A percentile compares a stretch with the other conserved stretches of the same genome.
phyloP scores from a whole-genome alignment of 2,113 vertebrate genomes.

The Sinocyclocheilus rhinocerous region DNA sequence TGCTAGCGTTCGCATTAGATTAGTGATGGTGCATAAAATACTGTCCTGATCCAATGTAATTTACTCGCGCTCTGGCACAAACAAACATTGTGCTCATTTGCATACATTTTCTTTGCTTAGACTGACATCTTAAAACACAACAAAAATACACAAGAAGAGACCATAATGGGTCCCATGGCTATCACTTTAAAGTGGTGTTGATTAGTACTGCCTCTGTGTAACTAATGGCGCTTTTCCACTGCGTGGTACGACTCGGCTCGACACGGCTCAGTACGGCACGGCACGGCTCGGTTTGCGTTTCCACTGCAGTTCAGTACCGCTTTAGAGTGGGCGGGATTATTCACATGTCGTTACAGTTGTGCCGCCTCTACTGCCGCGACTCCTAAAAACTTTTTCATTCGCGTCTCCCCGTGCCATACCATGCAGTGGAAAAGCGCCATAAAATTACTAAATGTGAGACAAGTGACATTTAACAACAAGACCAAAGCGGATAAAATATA shows the following conservation, averaged over 20 bases:
- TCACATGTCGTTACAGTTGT: too few relatives aligned
- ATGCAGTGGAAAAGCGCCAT: too few relatives aligned
- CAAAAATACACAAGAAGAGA: constrained; percentile 27
- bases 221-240: too few relatives aligned
- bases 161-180: not conserved
- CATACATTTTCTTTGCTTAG: constrained; percentile 15
- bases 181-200: constrained; percentile 21
- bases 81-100: constrained; percentile 7
- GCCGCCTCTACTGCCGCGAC: too few relatives aligned
- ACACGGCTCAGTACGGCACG: too few relatives aligned
- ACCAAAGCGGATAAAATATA: not conserved
- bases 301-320: too few relatives aligned
- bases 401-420: too few relatives aligned
- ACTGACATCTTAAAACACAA: constrained; percentile 2
- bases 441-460: not conserved
- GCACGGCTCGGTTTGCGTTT: too few relatives aligned
- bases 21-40: constrained; percentile 23
- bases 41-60: not conserved
- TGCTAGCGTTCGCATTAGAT: constrained; percentile 23
- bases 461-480: not conserved
- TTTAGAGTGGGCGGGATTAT: too few relatives aligned
- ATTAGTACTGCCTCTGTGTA: constrained; percentile 31
- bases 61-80: not conserved
- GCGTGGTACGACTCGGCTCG: too few relatives aligned
- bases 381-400: too few relatives aligned